phyloP scores from a whole-genome alignment of 2,113 vertebrate genomes.

The Elachura formosa region DNA sequence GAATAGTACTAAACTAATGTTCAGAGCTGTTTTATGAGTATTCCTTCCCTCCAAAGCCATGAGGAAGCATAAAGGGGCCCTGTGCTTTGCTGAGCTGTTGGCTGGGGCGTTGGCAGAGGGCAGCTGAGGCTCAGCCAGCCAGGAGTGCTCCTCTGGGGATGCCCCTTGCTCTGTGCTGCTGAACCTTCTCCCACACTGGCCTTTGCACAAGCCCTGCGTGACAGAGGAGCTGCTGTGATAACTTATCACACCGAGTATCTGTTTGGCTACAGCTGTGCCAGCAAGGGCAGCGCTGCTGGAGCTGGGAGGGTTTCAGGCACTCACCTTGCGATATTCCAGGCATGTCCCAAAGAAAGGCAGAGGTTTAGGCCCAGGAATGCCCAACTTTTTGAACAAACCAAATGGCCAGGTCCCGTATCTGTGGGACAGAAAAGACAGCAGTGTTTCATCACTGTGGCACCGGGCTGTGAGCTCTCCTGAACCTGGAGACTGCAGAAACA shows the following conservation, averaged over 20 bases:
- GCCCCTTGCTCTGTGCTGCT: background rate
- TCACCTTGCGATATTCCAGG: constrained; percentile 66
- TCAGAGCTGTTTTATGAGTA: background rate
- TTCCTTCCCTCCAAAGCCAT: background rate
- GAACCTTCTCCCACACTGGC: background rate
- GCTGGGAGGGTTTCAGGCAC: background rate
- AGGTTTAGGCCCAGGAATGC: constrained; percentile 77
- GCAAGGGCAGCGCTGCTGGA: background rate
- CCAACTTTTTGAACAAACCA: constrained; percentile 73
- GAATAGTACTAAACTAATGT: background rate
- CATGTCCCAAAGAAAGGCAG: constrained; percentile 77
- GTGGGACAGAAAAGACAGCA: background rate
- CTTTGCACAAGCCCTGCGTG: background rate
- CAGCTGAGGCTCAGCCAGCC: background rate
- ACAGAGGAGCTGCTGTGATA: background rate
- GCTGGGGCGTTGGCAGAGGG: background rate
- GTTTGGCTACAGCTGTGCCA: background rate
- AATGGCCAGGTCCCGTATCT: constrained; percentile 79
- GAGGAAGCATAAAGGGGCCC: fast-evolving
- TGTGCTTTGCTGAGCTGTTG: background rate
- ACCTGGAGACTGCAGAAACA: fast-evolving
- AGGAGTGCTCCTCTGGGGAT: fast-evolving
- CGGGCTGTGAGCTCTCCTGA: background rate
- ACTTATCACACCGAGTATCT: background rate
- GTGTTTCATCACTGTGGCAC: fast-evolving